Evolutionary conservation across 2,113 vertebrate species (phyloP), one percentile per base, ranked within the genome.

Genomic region (Glaucidium brasilianum): DNA sequence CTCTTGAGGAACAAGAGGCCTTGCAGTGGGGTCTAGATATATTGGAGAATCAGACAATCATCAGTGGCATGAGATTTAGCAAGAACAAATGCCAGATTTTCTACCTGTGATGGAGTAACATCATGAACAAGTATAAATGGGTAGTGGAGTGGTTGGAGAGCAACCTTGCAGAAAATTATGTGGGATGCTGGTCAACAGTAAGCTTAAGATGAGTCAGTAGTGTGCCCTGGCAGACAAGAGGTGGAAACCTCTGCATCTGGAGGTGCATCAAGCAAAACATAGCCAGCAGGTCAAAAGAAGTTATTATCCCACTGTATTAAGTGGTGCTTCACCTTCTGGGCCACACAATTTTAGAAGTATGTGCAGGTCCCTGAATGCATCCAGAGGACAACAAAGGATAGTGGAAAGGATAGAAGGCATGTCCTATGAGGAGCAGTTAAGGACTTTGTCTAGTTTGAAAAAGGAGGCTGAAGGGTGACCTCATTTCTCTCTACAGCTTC

Each of bases 141-240:
- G 26, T 11, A 67, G 39, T 30, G 15, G 32, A 30, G 5, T 7
- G 32, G 5, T 39, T 80, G n/a, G 12, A 69, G 34, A 68, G 5
- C 3, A 26, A n/a, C 13, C 22, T 5, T 26, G 17, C 9, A 55
- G 32, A 55, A 55, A 80, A 9, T 17, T 15, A 37, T 20, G 11
- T 32, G 22, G 11, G 5, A 2, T 12, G 12, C 12, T 68, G 26
- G 27, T 6, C 5, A 12, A 4, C 15, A 14, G 13, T 1, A 43
- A 4, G 32, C 19, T 29, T 30, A 55, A 8, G 5, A 13, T 2
- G 15, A 30, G 52, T 32, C 27, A 32, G 41, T 21, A 26, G 17
- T 10, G 47, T 63, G n/a, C 27, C n/a, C 47, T 41, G 35, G 22
- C 16, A 52, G 17, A 30, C 30, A 16, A 16, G 10, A 26, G n/a